Percentiles rank a stretch among this genome's conserved stretches.
Conservation (phyloP, 2,888 invertebrate species). For the Synanthedon tipuliformis region DNA sequence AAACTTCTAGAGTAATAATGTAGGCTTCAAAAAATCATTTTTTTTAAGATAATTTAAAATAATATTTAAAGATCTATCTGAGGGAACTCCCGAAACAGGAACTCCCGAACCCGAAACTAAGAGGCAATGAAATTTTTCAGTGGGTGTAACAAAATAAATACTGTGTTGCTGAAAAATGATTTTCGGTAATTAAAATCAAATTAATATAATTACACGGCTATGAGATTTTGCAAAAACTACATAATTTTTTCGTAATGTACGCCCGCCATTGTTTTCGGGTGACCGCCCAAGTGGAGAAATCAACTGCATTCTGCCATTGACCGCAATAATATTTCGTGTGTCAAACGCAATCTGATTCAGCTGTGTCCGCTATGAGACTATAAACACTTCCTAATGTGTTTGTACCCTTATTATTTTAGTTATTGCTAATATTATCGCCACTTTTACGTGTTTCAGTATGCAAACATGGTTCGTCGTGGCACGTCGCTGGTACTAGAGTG, state of each 20-base stretch:
- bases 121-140: too few species aligned
- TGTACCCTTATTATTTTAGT: background rate
- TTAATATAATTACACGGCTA: conserved; percentile 5
- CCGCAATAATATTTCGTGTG: conserved; percentile 29
- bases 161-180: background rate
- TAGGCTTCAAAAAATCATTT: too few species aligned
- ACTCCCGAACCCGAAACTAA: too few species aligned
- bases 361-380: background rate
- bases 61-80: too few species aligned
- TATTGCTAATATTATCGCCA: background rate
- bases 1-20: too few species aligned
- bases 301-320: conserved; percentile 34
- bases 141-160: too few species aligned
- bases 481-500: conserved; percentile 86
- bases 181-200: conserved; percentile 2
- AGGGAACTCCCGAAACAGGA: too few species aligned
- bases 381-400: background rate
- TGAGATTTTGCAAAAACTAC: conserved; percentile 20
- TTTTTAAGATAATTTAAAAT: too few species aligned
- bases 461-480: conserved; percentile 93
- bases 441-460: conserved; percentile 75
- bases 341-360: conserved; percentile 10
- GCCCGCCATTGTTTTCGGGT: conserved; percentile 38
- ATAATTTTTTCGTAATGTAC: conserved; percentile 25
- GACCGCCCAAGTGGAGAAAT: conserved; percentile 39